These are phyloP conservation scores for Zosterops japonicus DNA, from an alignment of 2,113 vertebrate genomes.

Conservation along the genomic window DNA sequence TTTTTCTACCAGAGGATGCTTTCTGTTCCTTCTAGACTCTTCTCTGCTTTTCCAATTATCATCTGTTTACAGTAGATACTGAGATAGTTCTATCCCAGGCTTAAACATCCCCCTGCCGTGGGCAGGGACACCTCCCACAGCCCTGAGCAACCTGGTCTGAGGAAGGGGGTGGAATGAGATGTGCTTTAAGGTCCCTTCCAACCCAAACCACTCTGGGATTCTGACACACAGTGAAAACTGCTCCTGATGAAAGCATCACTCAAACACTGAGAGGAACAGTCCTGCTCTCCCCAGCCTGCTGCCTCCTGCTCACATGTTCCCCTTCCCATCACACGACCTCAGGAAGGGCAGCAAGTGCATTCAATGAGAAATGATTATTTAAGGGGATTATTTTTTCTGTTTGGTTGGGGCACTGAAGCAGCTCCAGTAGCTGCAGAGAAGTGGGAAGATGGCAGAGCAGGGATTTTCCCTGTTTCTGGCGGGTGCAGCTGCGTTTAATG, in stretches of 20 bases:
- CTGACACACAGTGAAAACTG: background rate
- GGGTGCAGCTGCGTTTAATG: background rate
- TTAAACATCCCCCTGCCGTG: background rate
- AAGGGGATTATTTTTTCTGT: background rate
- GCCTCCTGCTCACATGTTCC: rapidly evolving
- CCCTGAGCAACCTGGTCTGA: background rate
- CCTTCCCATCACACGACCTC: rapidly evolving
- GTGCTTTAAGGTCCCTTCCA: background rate
- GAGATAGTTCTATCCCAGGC: background rate
- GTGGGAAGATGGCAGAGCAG: background rate
- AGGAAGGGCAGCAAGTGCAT: background rate
- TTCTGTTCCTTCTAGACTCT: background rate
- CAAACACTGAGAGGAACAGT: rapidly evolving
- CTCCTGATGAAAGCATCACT: background rate
- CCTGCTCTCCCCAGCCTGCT: background rate
- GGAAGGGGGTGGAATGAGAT: background rate
- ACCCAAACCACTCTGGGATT: background rate
- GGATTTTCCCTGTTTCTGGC: background rate
- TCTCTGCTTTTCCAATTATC: background rate
- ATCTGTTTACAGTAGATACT: background rate
- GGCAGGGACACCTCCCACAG: background rate
- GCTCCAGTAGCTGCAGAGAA: background rate
- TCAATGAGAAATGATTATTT: background rate
- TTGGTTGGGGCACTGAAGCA: background rate
- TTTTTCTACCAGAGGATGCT: background rate